Percentiles rank a stretch among this genome's conserved stretches.
These are phyloP conservation scores for Thamnophis sirtalis DNA, from an alignment of 2,113 vertebrate genomes.

Conservation along the genomic window DNA sequence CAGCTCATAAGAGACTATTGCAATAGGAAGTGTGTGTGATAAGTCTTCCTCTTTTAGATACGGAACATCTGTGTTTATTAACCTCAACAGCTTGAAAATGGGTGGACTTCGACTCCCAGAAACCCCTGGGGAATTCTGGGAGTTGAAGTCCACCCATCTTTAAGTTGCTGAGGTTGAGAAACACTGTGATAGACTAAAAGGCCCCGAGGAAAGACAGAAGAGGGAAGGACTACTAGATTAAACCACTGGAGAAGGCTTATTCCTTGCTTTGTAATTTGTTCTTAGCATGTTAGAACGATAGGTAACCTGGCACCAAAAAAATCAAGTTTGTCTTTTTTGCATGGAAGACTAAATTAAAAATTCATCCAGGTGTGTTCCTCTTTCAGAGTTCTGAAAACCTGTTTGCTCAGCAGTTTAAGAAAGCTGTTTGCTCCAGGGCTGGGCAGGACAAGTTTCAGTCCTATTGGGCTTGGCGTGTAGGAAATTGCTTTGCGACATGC, in stretches of 20 bases:
- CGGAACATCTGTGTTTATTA: background rate
- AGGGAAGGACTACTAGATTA: background rate
- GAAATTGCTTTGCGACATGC: background rate
- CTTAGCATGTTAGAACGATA: background rate
- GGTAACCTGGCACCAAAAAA: background rate
- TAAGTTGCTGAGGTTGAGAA: background rate
- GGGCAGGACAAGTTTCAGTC: background rate
- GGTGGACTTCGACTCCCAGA: background rate
- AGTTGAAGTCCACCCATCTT: background rate
- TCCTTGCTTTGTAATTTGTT: background rate
- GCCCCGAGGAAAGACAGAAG: background rate
- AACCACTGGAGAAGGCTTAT: background rate
- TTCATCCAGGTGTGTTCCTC: background rate
- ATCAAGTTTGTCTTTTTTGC: background rate
- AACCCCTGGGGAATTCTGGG: background rate
- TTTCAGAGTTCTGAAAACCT: background rate
- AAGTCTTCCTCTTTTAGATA: background rate
- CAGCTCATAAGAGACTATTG: background rate
- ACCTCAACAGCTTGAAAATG: background rate
- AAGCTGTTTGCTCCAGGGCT: background rate
- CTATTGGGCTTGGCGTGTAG: background rate
- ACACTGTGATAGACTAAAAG: background rate
- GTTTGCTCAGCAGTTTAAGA: background rate
- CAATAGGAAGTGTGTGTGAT: background rate
- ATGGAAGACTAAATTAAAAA: background rate